Base-by-base conservation (phyloP, 2,888 invertebrate species). In the Polylopha cassiicola region DNA sequence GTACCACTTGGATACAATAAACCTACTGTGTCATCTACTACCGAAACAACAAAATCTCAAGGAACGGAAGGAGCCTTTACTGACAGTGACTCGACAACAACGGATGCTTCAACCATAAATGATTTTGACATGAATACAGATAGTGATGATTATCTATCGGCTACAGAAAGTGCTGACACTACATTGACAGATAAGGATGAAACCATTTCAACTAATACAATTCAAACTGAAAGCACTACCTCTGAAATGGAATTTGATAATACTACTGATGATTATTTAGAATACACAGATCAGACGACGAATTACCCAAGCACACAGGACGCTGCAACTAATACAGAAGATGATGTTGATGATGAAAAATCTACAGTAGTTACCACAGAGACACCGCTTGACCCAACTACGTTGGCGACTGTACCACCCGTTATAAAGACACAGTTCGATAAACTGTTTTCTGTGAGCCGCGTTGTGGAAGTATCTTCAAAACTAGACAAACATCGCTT, bases 401-500 rank as follows among this genome's bases (percentile, higher is more conserved):
- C 48, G 23, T 43, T 55, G 30, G 55, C 73, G 13, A 61, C 67
- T 38, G 57, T 65, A 29, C 53, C 73, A 4, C 78, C 78, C 3
- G 65, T 78, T 6, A 61, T 85, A 15, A 85, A 85, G 70, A 79
- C 85, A 11, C 84, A 85, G 53, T 75, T 86, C 16, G 87, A 91
- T 53, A 89, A 89, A 67, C 59, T 92, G 9, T 89, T 91, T 45
- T 90, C 91, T 51, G 88, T 92, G 0, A 92, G 89, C 64, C 82
- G 92, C 61, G 88, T 91, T 16, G 89, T 90, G 2, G 90, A 92
- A 74, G 88, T 92, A 1, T 89, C 89, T 20, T 89, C 90, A 0
- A 89, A 90, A 65, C 84, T 89, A 58, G 88, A 88, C 17, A 89
- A 89, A 60, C 78, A 87, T 31, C 87, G 87, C 10, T 55, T 87